phyloP scores from a whole-genome alignment of 2,888 invertebrate species.

The Yponomeuta cagnagella region DNA sequence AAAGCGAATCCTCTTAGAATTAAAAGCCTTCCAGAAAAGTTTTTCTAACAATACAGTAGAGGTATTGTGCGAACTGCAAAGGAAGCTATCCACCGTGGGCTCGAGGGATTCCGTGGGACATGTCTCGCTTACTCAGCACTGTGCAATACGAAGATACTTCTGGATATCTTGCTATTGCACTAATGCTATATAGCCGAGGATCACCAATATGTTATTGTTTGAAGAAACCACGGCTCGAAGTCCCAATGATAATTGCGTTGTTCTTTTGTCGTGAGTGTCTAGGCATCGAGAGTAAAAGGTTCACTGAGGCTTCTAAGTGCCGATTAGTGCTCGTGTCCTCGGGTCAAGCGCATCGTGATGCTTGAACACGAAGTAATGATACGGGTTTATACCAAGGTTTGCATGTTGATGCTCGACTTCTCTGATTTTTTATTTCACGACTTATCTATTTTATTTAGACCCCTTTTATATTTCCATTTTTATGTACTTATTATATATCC shows the following conservation, averaged over 20 bases:
- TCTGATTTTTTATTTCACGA: too few species aligned
- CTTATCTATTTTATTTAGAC: too few species aligned
- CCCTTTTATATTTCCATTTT: too few species aligned
- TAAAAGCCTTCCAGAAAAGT: not conserved
- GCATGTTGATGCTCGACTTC: too few species aligned
- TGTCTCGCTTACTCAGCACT: slow-evolving; percentile 56
- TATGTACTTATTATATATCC: too few species aligned
- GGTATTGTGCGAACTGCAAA: not conserved
- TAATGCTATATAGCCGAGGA: not conserved
- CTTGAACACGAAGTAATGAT: too few species aligned
- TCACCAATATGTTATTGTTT: slow-evolving; percentile 23
- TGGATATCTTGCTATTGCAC: not conserved
- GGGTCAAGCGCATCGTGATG: too few species aligned
- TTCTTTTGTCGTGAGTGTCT: slow-evolving; percentile 28
- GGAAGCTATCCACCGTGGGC: slow-evolving; percentile 29
- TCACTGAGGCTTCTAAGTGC: not conserved
- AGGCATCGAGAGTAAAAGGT: not conserved
- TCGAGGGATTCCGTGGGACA: slow-evolving; percentile 48
- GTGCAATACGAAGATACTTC: not conserved
- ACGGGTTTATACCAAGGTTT: too few species aligned
- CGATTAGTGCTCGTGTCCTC: not conserved
- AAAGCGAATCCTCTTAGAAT: not conserved
- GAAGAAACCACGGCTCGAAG: slow-evolving; percentile 33
- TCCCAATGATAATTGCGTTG: slow-evolving; percentile 59
- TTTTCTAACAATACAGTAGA: not conserved